Evolutionary conservation across 2,888 invertebrate species (phyloP), one percentile per base, ranked within the genome.

Genomic region (Drosophila testacea): DNA sequence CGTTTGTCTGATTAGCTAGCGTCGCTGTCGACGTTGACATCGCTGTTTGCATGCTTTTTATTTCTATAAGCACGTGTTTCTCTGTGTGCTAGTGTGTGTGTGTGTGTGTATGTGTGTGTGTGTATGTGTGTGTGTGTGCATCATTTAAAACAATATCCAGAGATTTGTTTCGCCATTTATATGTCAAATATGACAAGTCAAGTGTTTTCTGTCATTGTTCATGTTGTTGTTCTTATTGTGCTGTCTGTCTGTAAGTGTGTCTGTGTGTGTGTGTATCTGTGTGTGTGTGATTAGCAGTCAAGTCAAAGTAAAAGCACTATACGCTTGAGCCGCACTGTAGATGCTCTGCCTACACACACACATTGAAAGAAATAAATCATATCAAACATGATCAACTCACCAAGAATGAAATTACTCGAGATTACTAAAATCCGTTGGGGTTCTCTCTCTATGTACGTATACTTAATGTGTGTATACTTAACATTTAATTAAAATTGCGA

Each of bases 101-200:
- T 46, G 38, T 38, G 6, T 42, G 11, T 46, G 13, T n/a, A n/a
- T n/a, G 11, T 46, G 13, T 38, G 6, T 57, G 32, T 27, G 11
- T 36, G 38, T 50, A 41, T 44, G 39, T 63, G 55, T 63, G 48
- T 67, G 63, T 74, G 74, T 79, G 74, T 67, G 73, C 64, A 69
- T 73, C 75, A 78, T 88, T 88, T 79, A 83, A 83, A 89, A 88
- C 86, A 81, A 87, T 86, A 88, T 81, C 77, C 79, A 81, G 79
- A 83, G 81, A 83, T 86, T 86, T 86, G 81, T 81, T 76, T 75
- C 73, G 81, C 74, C 81, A 85, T 85, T 83, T 79, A 78, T 80
- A 73, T 83, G 90, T 90, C 90, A 88, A 78, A 88, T 82, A 83
- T 88, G 81, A 90, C 84, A 81, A 86, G 90, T 89, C 88, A 89